These are phyloP conservation scores for Stegodyphus dumicola DNA, from an alignment of 1,140 invertebrate genomes.

Conservation along the genomic window DNA sequence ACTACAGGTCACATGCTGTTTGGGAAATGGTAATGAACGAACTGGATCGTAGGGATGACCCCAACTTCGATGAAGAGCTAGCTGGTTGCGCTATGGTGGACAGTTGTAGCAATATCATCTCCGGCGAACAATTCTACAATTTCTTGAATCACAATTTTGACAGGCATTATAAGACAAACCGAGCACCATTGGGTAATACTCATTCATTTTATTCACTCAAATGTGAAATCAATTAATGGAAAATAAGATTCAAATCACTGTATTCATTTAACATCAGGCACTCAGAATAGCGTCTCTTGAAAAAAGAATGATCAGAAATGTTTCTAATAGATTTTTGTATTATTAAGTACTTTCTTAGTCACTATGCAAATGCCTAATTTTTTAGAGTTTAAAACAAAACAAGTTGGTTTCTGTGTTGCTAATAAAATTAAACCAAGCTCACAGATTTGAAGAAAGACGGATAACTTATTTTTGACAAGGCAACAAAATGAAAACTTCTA, in stretches of 20 bases:
- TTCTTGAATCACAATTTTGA: slow-evolving; percentile 97
- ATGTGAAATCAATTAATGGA: slow-evolving; percentile 72
- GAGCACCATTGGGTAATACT: slow-evolving; percentile 79
- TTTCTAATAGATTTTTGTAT: no score
- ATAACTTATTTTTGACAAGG: no score
- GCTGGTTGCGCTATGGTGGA: slow-evolving; percentile 97
- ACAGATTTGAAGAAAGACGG: no score
- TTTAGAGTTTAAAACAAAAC: no score
- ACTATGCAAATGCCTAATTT: no score
- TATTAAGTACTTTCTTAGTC: no score
- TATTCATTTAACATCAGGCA: neutral
- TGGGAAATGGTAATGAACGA: slow-evolving; percentile 99
- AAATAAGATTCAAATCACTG: neutral
- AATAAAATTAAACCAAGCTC: no score
- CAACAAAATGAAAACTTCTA: no score
- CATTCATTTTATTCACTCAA: slow-evolving; percentile 82
- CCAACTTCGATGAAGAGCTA: slow-evolving; percentile 88
- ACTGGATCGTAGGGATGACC: slow-evolving; percentile 90
- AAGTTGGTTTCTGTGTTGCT: no score
- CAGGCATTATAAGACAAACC: slow-evolving; percentile 93
- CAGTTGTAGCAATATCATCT: slow-evolving; percentile 93
- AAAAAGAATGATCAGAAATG: no score
- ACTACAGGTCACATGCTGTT: slow-evolving; percentile 80
- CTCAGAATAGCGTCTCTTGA: no score
- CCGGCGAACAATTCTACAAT: slow-evolving; percentile 94